Base-by-base conservation (phyloP, 2,113 vertebrate genomes). In the Cygnus atratus region DNA sequence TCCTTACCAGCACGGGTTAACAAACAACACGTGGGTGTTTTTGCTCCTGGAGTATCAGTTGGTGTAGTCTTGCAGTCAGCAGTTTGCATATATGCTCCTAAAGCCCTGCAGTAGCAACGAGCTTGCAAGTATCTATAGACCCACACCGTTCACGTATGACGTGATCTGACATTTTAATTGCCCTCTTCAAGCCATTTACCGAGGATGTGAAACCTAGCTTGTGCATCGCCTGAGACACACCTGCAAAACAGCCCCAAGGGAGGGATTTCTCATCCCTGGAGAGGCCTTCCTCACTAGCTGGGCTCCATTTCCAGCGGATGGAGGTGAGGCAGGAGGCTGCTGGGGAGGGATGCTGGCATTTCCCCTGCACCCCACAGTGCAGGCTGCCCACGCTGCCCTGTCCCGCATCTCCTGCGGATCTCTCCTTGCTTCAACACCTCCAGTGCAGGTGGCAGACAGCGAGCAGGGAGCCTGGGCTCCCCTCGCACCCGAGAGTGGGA, bases 361-460 rank as follows among this genome's bases (percentile, higher is more conserved):
- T 37, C 25, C 39, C 22, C 1, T 3, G 22, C 6, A 18, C 29
- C 17, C 43, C 63, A 37, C 28, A 21, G 3, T 13, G n/a, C 41
- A 1, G 3, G 6, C 55, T 82, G 24, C 35, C 43, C 7, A 2
- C 1, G 4, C 2, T 88, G 61, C 55, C 54, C 1, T 0, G 1
- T 67, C n/a, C 31, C 37, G 8, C 25, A 63, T 18, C 25, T 63
- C 24, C 59, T 19, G 18, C 26, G 28, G 28, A 44, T 62, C 44
- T 71, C 37, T 82, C 20, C 55, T 85, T 4, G 0, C 16, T 46
- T 75, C 48, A 73, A 28, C 72, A 57, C 19, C 66, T 80, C 44
- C 67, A 58, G 37, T 1, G 2, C 3, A 5, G 35, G 14, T 46
- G 28, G 55, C n/a, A 87, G n/a, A 35, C 15, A 6, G 16, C 13